A percentile compares a stretch with the other conserved stretches of the same genome.
Evolutionary conservation across 2,797 vertebrate species (phyloP).

Genomic region (Epinephelus awoara): DNA sequence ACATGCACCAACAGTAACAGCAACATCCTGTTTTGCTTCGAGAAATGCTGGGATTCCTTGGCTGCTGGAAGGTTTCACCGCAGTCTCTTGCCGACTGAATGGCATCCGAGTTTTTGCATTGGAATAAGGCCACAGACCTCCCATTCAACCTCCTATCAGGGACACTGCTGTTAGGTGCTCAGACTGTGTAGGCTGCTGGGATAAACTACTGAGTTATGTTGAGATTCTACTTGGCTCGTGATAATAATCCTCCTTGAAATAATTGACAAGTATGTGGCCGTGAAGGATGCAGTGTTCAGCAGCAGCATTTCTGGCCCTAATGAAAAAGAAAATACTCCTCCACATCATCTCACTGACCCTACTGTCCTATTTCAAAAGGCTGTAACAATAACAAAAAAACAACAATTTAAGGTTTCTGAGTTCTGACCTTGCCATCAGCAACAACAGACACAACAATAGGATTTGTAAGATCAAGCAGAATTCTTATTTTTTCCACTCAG

Average conservation of each 20-base stretch:
- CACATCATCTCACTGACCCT: background rate
- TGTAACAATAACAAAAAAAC: background rate
- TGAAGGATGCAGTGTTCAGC: constrained; percentile 35
- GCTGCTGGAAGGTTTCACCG: background rate
- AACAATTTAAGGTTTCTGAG: constrained; percentile 5
- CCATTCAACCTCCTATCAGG: background rate
- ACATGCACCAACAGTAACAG: background rate
- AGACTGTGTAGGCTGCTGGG: background rate
- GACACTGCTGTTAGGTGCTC: constrained; percentile 1
- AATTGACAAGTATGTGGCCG: constrained; percentile 10
- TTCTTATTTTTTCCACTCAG: background rate
- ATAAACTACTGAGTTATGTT: constrained; percentile 28
- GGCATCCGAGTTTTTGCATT: background rate
- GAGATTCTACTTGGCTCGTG: constrained; percentile 1
- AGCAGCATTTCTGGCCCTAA: background rate
- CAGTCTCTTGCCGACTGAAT: background rate
- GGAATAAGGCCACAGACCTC: background rate
- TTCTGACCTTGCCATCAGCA: constrained; percentile 32
- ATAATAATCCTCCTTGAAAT: constrained; percentile 31
- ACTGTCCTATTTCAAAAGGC: background rate
- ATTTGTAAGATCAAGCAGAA: constrained; percentile 2
- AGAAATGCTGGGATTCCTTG: background rate
- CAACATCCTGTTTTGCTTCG: background rate
- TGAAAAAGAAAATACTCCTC: background rate
- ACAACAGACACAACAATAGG: background rate